Evolutionary conservation across 1,140 invertebrate species (phyloP), one percentile per base, ranked within the genome.

Genomic region (Dolichoris vasculosae): DNA sequence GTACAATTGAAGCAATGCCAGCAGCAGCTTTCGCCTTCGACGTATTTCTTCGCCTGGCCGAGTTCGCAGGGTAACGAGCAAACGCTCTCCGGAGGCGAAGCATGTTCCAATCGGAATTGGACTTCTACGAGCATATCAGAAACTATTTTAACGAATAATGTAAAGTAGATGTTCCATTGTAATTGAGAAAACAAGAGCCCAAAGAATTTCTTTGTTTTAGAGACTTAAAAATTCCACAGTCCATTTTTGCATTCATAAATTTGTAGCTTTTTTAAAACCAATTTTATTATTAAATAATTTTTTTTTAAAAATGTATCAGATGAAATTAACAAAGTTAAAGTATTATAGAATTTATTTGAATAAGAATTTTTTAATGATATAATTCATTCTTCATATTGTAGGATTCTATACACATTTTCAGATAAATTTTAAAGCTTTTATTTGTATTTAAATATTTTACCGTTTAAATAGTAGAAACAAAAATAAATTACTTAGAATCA

Each of bases 1-100:
- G 97, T 96, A 92, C 98, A 99, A 93, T 98, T 97, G 94, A 98
- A 97, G 93, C 98, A 99, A 88, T 98, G 97, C 98, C 98, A 99
- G 92, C 98, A 99, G 92, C 98, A 99, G 88, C 96, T 96, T 90
- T 98, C 97, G 0, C 97, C 97, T 90, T 97, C 97, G 40, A 98
- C 96, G 92, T 97, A 98, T 91, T 97, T 96, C 94, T 98, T 98
- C 80, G 97, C 97, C 91, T 98, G 97, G 2, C 97, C 97, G 48
- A 95, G 92, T 86, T 95, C 95, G 92, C 98, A 99, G 46, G 97
- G 96, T 78, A 97, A 94, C 91, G 96, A 97, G 94, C 97, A 99
- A 17, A 98, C 97, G 38, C 98, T 99, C 89, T 96, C 95, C 0
- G 98, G 98, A 35, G 96, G 96, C 71, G 95, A 94, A 0, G 95